Evolutionary conservation across 2,797 vertebrate species (phyloP).

Genomic region (Monodelphis domestica): DNA sequence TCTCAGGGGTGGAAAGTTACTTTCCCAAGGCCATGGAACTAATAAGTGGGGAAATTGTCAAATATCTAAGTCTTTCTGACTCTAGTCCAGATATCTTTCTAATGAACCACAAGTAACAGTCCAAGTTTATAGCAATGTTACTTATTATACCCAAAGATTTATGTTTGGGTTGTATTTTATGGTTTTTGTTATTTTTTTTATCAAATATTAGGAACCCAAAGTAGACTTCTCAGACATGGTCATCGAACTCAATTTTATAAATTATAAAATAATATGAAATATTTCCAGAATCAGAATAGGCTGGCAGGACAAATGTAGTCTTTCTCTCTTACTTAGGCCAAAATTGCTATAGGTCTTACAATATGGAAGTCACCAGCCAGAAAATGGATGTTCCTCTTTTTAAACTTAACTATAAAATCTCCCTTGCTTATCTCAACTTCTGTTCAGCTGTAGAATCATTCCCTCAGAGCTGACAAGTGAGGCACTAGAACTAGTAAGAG

Average conservation of each 20-base stretch:
- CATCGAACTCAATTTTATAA: background rate
- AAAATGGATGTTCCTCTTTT: background rate
- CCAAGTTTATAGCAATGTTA: background rate
- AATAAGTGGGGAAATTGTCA: background rate
- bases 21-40: background rate
- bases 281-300: background rate
- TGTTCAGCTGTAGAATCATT: background rate
- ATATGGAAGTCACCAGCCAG: background rate
- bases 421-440: slow-evolving; percentile 19
- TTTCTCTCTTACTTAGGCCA: background rate
- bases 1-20: background rate
- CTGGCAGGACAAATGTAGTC: background rate
- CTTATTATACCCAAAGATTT: background rate
- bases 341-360: background rate
- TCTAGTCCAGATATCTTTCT: background rate
- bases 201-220: background rate
- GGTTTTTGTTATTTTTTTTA: background rate
- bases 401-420: background rate
- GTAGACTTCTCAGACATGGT: background rate
- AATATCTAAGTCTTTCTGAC: background rate
- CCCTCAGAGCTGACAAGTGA: background rate
- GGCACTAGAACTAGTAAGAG: slow-evolving; percentile 16
- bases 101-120: background rate
- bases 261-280: background rate
- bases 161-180: background rate